Evolutionary conservation across 2,797 vertebrate genomes (phyloP), one percentile per base, ranked within the genome.

Genomic region (Tapirus indicus): DNA sequence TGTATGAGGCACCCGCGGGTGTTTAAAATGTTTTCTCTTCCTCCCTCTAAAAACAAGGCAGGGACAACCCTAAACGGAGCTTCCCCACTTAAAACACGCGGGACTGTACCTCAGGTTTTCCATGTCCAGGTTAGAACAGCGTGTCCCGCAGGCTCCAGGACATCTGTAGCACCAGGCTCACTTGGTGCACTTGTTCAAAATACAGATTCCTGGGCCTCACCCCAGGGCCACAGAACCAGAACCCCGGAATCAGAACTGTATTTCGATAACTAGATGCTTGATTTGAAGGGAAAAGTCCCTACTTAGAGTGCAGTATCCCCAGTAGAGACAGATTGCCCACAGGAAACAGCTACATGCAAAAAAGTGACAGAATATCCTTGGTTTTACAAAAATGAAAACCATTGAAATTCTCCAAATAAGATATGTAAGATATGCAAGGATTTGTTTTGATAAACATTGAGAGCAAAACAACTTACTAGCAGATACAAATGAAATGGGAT

Each of bases 231-330:
- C 12, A 32, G 66, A 79, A 89, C 41, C 52, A 47, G 83, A 71
- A 74, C 7, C 47, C 1, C 18, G 35, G 54, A 58, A 18, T 77
- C 79, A 86, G 44, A 86, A 79, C 52, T 91, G 62, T 69, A 10
- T 52, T 78, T 84, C 75, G 44, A 74, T 66, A 88, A 54, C 54
- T 8, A 52, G 68, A 66, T 56, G 11, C 41, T 79, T 82, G 90
- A 83, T 29, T 66, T 44, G 35, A 82, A 86, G 79, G n/a, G 32
- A 71, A n/a, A 91, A 52, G 52, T 80, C 89, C 84, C 74, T 44
- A 4, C n/a, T 68, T 54, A 38, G 47, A 32, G 29, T 12, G 29
- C 32, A 5, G 8, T 29, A 38, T 32, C 29, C 7, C 17, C 32
- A 62, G 2, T 84, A 74, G 82, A 77, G 41, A 72, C 49, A 91